These are phyloP conservation scores for Geotrypetes seraphini DNA, from an alignment of 2,797 vertebrate species.

Conservation along the genomic window DNA sequence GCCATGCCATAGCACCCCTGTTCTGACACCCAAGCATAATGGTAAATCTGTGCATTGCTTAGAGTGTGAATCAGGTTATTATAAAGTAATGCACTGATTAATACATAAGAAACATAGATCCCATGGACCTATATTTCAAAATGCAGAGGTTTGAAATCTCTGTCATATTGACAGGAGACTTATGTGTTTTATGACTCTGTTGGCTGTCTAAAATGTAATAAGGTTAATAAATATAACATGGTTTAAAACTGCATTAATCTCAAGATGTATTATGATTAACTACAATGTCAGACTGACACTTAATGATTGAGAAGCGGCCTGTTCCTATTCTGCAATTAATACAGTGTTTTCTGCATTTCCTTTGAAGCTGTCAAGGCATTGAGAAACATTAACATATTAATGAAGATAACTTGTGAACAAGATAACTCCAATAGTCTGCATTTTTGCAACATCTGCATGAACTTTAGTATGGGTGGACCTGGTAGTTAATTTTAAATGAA, in stretches of 20 bases:
- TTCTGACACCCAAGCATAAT: too few relatives aligned
- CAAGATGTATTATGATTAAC: neutral
- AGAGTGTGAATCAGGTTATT: too few relatives aligned
- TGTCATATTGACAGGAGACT: neutral
- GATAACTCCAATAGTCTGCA: too few relatives aligned
- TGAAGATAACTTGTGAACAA: too few relatives aligned
- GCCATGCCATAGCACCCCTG: too few relatives aligned
- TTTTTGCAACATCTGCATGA: too few relatives aligned
- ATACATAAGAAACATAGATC: neutral
- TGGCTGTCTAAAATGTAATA: neutral
- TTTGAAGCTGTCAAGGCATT: too few relatives aligned
- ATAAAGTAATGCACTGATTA: neutral
- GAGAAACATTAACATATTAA: too few relatives aligned
- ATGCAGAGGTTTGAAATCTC: neutral
- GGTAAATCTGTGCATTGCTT: too few relatives aligned
- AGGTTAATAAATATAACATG: neutral
- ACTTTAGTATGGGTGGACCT: too few relatives aligned
- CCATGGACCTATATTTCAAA: neutral
- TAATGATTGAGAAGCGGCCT: neutral
- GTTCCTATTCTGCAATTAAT: neutral
- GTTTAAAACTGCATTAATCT: neutral
- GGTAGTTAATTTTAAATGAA: too few relatives aligned
- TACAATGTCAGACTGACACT: neutral
- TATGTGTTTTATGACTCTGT: neutral
- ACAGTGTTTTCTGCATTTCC: too few relatives aligned